Evolutionary conservation across 2,797 vertebrate species (phyloP).

Genomic region (Hylomyscus alleni): DNA sequence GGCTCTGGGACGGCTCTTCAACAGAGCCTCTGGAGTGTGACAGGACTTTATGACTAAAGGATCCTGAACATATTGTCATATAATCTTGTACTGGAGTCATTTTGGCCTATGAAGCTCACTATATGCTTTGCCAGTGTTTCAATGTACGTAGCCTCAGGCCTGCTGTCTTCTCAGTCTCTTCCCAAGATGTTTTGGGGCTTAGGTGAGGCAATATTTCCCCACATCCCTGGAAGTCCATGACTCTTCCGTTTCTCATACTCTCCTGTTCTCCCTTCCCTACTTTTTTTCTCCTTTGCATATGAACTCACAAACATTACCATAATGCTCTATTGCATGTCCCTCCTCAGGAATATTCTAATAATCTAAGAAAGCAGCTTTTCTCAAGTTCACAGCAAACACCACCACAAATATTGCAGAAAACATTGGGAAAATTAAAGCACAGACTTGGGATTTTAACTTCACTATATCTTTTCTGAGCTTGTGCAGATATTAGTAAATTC

Average conservation of each 20-base stretch:
- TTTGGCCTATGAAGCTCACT: not conserved
- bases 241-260: not conserved
- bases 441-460: not conserved
- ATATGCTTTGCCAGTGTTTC: not conserved
- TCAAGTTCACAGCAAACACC: not conserved
- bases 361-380: not conserved
- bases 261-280: not conserved
- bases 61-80: not conserved
- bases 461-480: not conserved
- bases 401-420: not conserved
- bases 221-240: not conserved
- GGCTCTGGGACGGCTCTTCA: conserved; percentile 59
- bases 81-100: not conserved
- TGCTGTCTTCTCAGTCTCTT: not conserved
- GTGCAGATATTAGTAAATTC: not conserved
- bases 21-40: not conserved
- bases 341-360: not conserved
- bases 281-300: not conserved
- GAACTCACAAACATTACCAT: not conserved
- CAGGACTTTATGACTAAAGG: not conserved
- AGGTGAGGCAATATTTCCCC: not conserved
- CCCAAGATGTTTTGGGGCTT: not conserved
- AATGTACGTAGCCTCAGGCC: not conserved
- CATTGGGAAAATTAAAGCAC: not conserved
- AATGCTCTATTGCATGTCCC: not conserved